Conservation (phyloP, 92 coral and sea anemone species). For the Meandrina meandrites region DNA sequence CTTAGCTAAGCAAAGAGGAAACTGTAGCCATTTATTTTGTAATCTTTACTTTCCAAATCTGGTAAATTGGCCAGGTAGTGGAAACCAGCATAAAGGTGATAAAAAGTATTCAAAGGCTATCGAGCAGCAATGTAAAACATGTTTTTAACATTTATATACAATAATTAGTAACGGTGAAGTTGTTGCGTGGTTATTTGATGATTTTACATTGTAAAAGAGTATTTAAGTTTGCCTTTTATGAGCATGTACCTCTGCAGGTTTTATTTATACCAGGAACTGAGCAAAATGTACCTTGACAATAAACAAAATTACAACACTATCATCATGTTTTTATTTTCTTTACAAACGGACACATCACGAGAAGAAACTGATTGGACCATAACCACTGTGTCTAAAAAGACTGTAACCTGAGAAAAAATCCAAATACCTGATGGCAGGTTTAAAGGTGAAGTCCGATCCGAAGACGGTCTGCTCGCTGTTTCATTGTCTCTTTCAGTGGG, state of each 20-base stretch:
- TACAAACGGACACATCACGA: neutral
- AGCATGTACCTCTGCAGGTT: neutral
- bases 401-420: too few relatives aligned
- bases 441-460: too few relatives aligned
- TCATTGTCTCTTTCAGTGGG: too few relatives aligned
- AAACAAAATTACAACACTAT: slow-evolving; percentile 18
- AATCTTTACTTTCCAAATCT: neutral
- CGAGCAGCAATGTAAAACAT: neutral
- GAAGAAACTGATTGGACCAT: neutral
- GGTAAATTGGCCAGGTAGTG: neutral
- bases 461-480: too few relatives aligned
- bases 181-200: neutral
- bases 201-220: neutral
- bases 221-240: slow-evolving; percentile 2
- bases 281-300: slow-evolving; percentile 38
- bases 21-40: neutral
- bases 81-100: neutral
- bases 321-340: neutral
- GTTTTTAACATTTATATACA: neutral
- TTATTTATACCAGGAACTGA: slow-evolving; percentile 12
- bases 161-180: neutral
- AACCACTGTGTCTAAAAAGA: neutral
- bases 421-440: too few relatives aligned
- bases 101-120: neutral
- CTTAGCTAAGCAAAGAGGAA: neutral